Percentiles rank a stretch among this genome's conserved stretches.
These are phyloP conservation scores for Nibea coibor DNA, from an alignment of 2,113 vertebrate genomes.

Conservation along the genomic window DNA sequence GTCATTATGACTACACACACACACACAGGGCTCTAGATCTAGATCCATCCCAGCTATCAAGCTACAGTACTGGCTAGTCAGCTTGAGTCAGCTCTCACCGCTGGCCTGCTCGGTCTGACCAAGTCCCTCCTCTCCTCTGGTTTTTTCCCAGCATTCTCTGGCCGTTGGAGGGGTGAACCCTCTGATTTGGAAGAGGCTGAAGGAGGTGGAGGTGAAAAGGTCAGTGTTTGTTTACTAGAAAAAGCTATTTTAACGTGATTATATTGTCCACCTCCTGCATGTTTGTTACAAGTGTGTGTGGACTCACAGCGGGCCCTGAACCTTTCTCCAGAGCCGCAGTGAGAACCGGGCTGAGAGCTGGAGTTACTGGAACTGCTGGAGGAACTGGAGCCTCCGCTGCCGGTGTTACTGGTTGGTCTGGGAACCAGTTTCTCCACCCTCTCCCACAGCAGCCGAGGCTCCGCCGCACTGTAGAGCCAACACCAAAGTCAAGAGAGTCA, in stretches of 20 bases:
- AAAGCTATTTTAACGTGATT: not conserved
- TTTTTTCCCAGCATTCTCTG: conserved; percentile 91
- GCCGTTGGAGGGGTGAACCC: conserved; percentile 91
- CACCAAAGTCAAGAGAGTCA: conserved; percentile 23
- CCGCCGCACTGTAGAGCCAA: conserved; percentile 76
- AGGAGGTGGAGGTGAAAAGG: conserved; percentile 56
- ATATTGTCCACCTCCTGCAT: conserved; percentile 4
- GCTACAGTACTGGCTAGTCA: conserved; percentile 49
- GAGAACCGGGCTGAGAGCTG: conserved; percentile 92
- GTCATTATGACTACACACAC: conserved; percentile 9
- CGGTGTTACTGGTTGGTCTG: conserved; percentile 75
- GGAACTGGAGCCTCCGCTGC: conserved; percentile 85
- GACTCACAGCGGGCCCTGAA: conserved; percentile 94
- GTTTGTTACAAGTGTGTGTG: not conserved
- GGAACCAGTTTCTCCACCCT: conserved; percentile 95
- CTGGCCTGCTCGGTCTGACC: conserved; percentile 89
- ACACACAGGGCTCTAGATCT: conserved; percentile 31
- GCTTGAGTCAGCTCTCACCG: conserved; percentile 85
- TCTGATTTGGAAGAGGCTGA: conserved; percentile 96
- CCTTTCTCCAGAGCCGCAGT: conserved; percentile 93
- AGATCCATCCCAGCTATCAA: conserved; percentile 52
- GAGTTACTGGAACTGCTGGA: conserved; percentile 97
- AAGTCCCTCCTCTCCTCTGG: conserved; percentile 93
- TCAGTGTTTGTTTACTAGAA: conserved; percentile 28
- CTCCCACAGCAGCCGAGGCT: conserved; percentile 95